These are phyloP conservation scores for Himalopsyche anomala DNA, from an alignment of 2,888 invertebrate genomes.

Conservation along the genomic window DNA sequence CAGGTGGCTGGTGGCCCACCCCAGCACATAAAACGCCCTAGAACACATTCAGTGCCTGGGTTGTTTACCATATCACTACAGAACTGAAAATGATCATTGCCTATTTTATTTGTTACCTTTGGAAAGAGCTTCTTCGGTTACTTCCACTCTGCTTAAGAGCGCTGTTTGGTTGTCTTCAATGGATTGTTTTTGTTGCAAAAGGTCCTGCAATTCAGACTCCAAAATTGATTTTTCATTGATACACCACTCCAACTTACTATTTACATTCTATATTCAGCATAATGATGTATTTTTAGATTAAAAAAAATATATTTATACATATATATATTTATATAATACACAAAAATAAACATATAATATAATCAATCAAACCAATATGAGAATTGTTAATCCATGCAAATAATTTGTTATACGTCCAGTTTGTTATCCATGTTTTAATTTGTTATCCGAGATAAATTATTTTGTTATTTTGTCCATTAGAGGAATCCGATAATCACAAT, in stretches of 20 bases:
- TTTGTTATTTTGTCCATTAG: slow-evolving; percentile 9
- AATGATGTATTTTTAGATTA: neutral
- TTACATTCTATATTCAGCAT: slow-evolving; percentile 75
- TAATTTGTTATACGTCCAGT: slow-evolving; percentile 1
- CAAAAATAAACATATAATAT: neutral
- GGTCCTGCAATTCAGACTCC: slow-evolving; percentile 81
- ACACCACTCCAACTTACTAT: slow-evolving; percentile 80
- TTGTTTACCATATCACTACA: no score
- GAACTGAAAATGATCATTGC: no score
- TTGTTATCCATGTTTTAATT: neutral
- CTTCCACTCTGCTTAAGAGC: slow-evolving; percentile 74
- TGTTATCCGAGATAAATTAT: neutral
- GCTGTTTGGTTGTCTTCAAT: slow-evolving; percentile 79
- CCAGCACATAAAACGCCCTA: no score
- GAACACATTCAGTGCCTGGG: no score
- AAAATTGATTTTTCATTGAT: slow-evolving; percentile 80
- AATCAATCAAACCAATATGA: neutral
- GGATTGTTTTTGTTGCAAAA: slow-evolving; percentile 82
- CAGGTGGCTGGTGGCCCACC: no score
- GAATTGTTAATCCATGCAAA: slow-evolving; percentile 11
- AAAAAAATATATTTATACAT: neutral
- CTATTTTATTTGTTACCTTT: slow-evolving; percentile 68
- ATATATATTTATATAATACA: neutral
- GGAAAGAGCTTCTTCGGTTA: slow-evolving; percentile 71
- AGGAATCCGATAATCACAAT: neutral